These are phyloP conservation scores for Lota lota DNA, from an alignment of 2,113 vertebrate genomes.

Conservation along the genomic window DNA sequence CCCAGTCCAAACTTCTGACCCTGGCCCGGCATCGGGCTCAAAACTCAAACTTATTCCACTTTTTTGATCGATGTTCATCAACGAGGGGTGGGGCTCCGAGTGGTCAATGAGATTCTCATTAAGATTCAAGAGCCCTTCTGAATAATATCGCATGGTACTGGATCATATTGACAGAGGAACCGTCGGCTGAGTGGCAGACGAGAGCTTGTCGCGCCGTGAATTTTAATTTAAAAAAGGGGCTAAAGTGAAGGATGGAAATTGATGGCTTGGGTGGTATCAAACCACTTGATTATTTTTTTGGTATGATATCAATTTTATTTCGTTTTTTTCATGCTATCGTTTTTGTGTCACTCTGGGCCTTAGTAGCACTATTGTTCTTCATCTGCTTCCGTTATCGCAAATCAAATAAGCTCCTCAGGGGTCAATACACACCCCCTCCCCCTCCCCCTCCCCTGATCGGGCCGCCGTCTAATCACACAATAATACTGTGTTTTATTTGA, in stretches of 20 bases:
- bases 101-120: slow-evolving; percentile 69
- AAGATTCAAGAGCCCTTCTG: slow-evolving; percentile 62
- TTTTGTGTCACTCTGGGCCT: not conserved
- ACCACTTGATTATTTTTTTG: too few species aligned
- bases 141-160: slow-evolving; percentile 52
- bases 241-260: slow-evolving; percentile 30
- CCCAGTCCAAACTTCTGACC: slow-evolving; percentile 1
- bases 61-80: slow-evolving; percentile 61
- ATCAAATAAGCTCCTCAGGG: too few species aligned
- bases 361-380: too few species aligned
- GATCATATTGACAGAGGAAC: slow-evolving; percentile 58
- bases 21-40: slow-evolving; percentile 32
- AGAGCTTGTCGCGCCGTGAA: slow-evolving; percentile 48
- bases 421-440: too few species aligned
- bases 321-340: not conserved
- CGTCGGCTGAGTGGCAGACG: slow-evolving; percentile 49
- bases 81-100: slow-evolving; percentile 37
- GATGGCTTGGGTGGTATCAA: slow-evolving; percentile 20
- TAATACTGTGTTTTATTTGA: too few species aligned
- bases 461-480: too few species aligned
- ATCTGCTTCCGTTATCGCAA: too few species aligned
- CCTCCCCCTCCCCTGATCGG: too few species aligned
- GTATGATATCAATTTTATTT: not conserved
- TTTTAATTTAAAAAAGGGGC: slow-evolving; percentile 50
- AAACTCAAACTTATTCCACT: slow-evolving; percentile 39